These are phyloP conservation scores for Trachurus trachurus DNA, from an alignment of 2,797 vertebrate species.

Conservation along the genomic window DNA sequence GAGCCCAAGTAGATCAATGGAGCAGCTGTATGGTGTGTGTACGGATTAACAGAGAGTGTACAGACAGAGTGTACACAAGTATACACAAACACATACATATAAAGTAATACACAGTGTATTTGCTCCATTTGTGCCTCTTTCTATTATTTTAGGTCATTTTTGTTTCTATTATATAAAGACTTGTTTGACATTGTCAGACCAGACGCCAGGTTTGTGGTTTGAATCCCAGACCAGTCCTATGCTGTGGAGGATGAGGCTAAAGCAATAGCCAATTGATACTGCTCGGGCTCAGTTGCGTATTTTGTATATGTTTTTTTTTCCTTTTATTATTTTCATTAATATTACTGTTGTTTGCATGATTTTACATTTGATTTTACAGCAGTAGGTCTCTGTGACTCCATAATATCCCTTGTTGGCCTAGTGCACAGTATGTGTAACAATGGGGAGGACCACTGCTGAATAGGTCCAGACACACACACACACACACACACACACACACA, in stretches of 20 bases:
- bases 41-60: constrained; percentile 40
- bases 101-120: neutral
- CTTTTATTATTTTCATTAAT: too few relatives aligned
- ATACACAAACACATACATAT: constrained; percentile 5
- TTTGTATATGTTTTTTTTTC: too few relatives aligned
- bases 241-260: too few relatives aligned
- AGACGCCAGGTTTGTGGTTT: too few relatives aligned
- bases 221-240: too few relatives aligned
- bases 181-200: neutral
- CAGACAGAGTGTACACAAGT: neutral
- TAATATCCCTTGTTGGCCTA: neutral
- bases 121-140: neutral
- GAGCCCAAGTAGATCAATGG: constrained; percentile 58
- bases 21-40: constrained; percentile 55
- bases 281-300: too few relatives aligned
- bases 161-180: neutral
- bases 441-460: neutral
- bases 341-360: neutral
- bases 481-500: constrained; percentile 19
- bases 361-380: neutral
- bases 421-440: neutral
- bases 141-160: neutral
- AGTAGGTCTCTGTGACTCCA: neutral
- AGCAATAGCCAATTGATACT: too few relatives aligned
- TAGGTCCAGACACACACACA: neutral